Conservation (phyloP, 1,140 invertebrate species). For the Lordiphosa collinella region DNA sequence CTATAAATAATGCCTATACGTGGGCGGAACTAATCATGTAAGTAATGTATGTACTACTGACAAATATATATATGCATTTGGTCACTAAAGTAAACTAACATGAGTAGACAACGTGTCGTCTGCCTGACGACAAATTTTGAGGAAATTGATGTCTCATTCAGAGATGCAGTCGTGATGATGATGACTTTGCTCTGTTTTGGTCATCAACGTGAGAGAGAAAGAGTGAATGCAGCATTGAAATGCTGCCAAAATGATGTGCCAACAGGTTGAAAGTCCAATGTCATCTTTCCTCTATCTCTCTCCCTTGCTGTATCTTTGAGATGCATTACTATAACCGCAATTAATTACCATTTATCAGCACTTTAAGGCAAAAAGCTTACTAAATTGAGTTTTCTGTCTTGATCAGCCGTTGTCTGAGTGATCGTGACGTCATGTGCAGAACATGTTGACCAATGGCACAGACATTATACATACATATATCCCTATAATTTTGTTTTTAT, state of each 20-base stretch:
- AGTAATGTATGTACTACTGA: too few relatives aligned
- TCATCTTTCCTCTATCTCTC: constrained; percentile 23
- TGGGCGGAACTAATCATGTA: too few relatives aligned
- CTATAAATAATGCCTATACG: too few relatives aligned
- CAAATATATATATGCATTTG: too few relatives aligned
- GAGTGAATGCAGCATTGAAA: constrained; percentile 42
- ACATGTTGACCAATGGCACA: too few relatives aligned
- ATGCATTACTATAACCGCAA: constrained; percentile 25
- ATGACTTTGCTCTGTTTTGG: constrained; percentile 5
- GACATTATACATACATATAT: not conserved
- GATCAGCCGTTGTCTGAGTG: constrained; percentile 62
- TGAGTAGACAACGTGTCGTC: too few relatives aligned
- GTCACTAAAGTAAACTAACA: too few relatives aligned
- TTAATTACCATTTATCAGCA: constrained; percentile 62
- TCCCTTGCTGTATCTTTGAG: constrained; percentile 25
- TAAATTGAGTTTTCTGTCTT: constrained; percentile 33
- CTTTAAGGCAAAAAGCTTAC: constrained; percentile 41
- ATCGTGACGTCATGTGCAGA: constrained; percentile 59
- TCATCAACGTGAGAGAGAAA: too few relatives aligned
- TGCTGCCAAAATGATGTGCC: constrained; percentile 48
- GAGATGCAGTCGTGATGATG: not conserved
- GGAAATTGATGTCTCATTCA: too few relatives aligned
- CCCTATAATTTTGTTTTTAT: not conserved
- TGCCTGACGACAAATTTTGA: not conserved
- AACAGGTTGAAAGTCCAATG: constrained; percentile 63